Evolutionary conservation across 2,113 vertebrate genomes (phyloP), one percentile per base, ranked within the genome.

Genomic region (Picathartes gymnocephalus): DNA sequence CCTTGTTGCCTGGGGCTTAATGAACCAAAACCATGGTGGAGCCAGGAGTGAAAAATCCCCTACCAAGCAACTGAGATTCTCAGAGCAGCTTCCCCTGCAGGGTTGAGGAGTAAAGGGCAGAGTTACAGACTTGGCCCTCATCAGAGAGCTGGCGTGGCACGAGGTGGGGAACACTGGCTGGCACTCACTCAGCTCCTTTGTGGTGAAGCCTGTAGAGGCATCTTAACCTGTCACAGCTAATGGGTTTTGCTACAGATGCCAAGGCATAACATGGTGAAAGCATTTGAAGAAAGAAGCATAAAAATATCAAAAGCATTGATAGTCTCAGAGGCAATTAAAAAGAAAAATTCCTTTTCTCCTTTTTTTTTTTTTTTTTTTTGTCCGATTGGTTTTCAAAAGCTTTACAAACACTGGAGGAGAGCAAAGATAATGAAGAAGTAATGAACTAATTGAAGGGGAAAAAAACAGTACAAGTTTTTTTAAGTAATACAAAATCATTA

Each of bases 401-500:
- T 53, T 70, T 65, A 50, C 53, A 48, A 53, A 92, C 47, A 80
- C 30, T 7, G 30, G 71, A 95, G 88, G 48, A 93, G 28, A 92
- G 77, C 11, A n/a, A 81, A 81, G 65, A 54, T 96, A 95, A 96
- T 78, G 90, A 97, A 96, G 96, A 91, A 97, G 64, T 57, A 94
- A 97, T 62, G 80, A 96, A 97, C 89, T 78, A 87, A 96, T 53
- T 91, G 88, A 68, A 40, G 61, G 57, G 37, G 54, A 17, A 37
- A 35, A 90, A 93, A 95, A 93, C 42, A 74, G 85, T 79, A 77
- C 37, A 96, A 96, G 94, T 97, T 98, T 96, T 97, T 96, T 95
- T 95, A 97, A 97, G 97, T 94, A 98, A 96, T 96, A 96, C 93
- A 96, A 95, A 98, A 97, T 96, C 97, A 97, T 98, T 98, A 97